Base-by-base conservation (phyloP, 1,140 invertebrate species). In the Hyles vespertilio region DNA sequence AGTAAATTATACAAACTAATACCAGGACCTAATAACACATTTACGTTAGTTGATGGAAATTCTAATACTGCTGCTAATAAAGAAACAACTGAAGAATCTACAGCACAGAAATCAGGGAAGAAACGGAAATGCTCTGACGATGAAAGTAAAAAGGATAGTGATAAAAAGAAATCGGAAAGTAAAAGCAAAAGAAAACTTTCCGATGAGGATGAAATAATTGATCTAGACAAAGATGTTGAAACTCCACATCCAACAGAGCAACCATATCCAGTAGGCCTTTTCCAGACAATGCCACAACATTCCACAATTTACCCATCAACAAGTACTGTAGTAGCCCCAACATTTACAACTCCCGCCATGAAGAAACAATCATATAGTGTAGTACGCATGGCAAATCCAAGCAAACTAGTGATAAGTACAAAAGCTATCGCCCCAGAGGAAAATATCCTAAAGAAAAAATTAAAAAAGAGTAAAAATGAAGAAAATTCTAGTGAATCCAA, bases 231-330 rank as follows among this genome's bases (percentile, higher is more conserved):
- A 22, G n/a, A 54, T 36, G 33, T 32, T 52, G 50, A 43, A 44
- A 10, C 44, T 7, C 48, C 34, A 34, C 48, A 50, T 46, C 46
- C 51, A 12, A 32, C 62, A 6, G 48, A 63, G 10, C 68, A 72
- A 36, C 86, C 86, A n/a, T 89, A 89, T 65, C 86, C 86, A 22
- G 86, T 89, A 5, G 79, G 84, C 6, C 65, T 89, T 44, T 82
- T 88, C 48, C 76, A 81, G 69, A 80, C 79, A 10, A 58, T 77
- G 34, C 47, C 70, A n/a, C 66, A 70, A 45, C 65, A 69, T 59
- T 48, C 66, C 7, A 60, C 56, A 51, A 32, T 62, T 36, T 61
- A 61, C 32, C 12, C 58, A 47, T 54, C 61, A 45, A 10, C 63
- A 11, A 8, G 58, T 3, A 6, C 54, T 45, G 10, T 11, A 12